Evolutionary conservation across 92 coral and sea anemone genomes (phyloP), one percentile per base, ranked within the genome.

Genomic region (Phenganax subtilis): DNA sequence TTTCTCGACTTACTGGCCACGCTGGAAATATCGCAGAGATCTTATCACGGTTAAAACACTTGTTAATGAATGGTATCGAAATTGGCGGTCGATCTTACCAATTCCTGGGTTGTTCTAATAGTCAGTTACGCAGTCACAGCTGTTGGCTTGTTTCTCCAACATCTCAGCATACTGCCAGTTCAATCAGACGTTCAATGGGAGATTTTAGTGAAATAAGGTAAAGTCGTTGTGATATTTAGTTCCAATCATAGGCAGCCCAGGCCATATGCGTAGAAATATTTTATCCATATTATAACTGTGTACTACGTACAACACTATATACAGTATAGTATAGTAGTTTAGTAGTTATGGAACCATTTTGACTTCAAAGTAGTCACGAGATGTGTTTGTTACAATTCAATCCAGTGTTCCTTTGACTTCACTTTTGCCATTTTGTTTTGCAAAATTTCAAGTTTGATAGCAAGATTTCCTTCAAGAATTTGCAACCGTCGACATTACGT

Each of bases 121-220:
- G 97, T 54, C 97, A 93, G 80, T 59, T 93, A 76, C 87, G 97
- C 20, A 92, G 92, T 16, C 97, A 93, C 80, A 96, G 97, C 20
- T 96, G 96, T 6, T 93, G 97, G 97, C 81, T 93, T 30, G 92
- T 85, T 55, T 93, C 91, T 17, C 85, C 72, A 25, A 90, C 87
- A 70, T 89, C 90, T 15, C 56, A 82, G 54, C 71, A 80, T 51
- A 80, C 79, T 10, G 90, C 96, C 59, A 88, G 82, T 63, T 82
- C 86, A 37, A 93, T 93, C 71, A 81, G 97, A 74, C 82, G 77
- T 47, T 91, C 91, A 25, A 89, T 93, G 67, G 97, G 97, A 11
- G 88, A 91, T 60, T 81, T 93, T 72, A 88, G 89, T 51, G 59
- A 75, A n/a, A 91, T 93, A 65, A 86, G 82, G 82, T 78, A 63